Conservation (phyloP, 2,797 vertebrate genomes). For the Melopsittacus undulatus region DNA sequence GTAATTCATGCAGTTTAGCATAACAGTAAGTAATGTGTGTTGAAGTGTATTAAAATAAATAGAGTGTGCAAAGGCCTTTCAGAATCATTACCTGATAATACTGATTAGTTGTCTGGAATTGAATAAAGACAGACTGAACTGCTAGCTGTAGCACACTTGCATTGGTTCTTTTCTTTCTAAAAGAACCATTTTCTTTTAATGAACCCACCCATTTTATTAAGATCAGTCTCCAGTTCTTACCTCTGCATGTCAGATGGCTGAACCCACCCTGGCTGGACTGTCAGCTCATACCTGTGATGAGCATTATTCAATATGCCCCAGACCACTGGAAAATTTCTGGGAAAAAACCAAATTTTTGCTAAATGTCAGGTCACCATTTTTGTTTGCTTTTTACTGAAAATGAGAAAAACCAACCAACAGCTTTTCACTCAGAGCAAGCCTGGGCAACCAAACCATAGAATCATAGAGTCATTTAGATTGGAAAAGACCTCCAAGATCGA, state of each 20-base stretch:
- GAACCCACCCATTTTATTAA: neutral
- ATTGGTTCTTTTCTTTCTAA: neutral
- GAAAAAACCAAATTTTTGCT: neutral
- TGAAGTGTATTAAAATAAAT: neutral
- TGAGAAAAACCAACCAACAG: neutral
- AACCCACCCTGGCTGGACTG: neutral
- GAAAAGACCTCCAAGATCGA: neutral
- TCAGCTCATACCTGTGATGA: neutral
- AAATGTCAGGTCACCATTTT: accelerated
- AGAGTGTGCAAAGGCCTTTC: neutral
- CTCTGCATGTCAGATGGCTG: neutral
- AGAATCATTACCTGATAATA: neutral
- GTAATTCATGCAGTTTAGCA: neutral
- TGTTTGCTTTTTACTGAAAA: neutral
- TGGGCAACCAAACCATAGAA: neutral
- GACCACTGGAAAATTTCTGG: neutral
- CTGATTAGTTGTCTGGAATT: neutral
- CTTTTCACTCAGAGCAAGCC: neutral
- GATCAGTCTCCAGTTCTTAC: neutral
- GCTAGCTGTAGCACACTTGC: neutral
- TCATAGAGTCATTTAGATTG: accelerated
- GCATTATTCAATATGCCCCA: too few relatives aligned
- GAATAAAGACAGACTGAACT: neutral
- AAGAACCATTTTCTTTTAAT: neutral
- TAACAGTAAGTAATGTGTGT: neutral